Percentiles rank a stretch among this genome's conserved stretches.
Evolutionary conservation across 2,113 vertebrate genomes (phyloP).

Genomic region (Micronycteris hirsuta): DNA sequence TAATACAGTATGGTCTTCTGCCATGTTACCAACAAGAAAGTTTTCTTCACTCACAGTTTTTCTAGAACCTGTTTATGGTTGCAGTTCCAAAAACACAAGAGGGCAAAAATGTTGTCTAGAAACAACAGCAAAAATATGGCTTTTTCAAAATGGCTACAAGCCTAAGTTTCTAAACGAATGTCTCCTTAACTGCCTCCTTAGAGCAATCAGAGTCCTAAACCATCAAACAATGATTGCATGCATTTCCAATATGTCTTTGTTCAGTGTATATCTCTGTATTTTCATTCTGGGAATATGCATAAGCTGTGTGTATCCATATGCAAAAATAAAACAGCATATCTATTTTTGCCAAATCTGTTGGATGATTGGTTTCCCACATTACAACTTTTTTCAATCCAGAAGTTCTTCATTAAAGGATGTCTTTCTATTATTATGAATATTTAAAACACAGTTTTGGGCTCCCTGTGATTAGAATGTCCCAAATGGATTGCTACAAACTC

Average conservation of each 20-base stretch:
- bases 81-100: background rate
- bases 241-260: background rate
- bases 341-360: background rate
- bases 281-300: constrained; percentile 14
- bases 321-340: background rate
- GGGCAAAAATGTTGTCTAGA: background rate
- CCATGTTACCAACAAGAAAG: background rate
- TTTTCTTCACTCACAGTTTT: background rate
- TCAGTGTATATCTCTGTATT: background rate
- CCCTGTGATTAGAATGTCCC: background rate
- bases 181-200: background rate
- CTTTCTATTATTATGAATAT: constrained; percentile 16
- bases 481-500: background rate
- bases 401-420: background rate
- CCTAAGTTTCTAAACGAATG: background rate
- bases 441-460: background rate
- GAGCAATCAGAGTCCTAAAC: background rate
- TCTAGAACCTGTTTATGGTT: background rate
- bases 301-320: background rate
- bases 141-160: background rate
- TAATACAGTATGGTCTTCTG: background rate
- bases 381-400: background rate
- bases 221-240: background rate
- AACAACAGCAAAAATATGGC: background rate
- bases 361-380: background rate